phyloP scores from a whole-genome alignment of 2,797 vertebrate species.

The Pantherophis vulpinus region DNA sequence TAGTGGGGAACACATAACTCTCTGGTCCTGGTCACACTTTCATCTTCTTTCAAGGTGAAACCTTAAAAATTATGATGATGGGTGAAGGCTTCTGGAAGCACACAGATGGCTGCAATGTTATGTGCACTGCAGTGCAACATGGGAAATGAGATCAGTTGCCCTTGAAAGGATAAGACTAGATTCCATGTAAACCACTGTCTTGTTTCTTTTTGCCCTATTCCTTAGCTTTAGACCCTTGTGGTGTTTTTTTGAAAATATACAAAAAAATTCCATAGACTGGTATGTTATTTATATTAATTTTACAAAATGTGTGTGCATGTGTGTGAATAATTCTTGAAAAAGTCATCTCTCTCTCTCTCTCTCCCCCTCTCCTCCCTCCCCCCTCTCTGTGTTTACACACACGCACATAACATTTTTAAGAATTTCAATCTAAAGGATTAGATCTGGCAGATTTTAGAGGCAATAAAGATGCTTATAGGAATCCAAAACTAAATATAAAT shows the following conservation, averaged over 20 bases:
- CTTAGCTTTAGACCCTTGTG: not conserved
- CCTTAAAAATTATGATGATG: not conserved
- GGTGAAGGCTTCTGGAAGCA: not conserved
- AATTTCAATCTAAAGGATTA: not conserved
- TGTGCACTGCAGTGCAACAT: not conserved
- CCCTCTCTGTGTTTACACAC: too few relatives aligned
- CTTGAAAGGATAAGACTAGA: not conserved
- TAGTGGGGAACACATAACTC: not conserved
- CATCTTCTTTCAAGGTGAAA: not conserved
- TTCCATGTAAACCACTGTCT: not conserved
- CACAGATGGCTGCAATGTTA: not conserved
- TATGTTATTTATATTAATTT: not conserved
- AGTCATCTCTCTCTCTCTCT: not conserved
- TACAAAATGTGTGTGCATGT: not conserved
- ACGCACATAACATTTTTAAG: not conserved
- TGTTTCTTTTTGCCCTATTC: not conserved
- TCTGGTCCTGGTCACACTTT: not conserved
- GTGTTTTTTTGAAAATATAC: not conserved
- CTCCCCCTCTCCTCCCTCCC: too few relatives aligned
- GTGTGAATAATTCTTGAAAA: not conserved
- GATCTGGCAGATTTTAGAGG: not conserved
- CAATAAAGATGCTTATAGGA: not conserved
- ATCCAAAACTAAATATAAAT: not conserved
- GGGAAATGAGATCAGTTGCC: not conserved
- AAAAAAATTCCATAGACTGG: not conserved